A percentile compares a stretch with the other conserved stretches of the same genome.
Conservation (phyloP, 2,113 vertebrate genomes). For the Trichomycterus rosablanca region DNA sequence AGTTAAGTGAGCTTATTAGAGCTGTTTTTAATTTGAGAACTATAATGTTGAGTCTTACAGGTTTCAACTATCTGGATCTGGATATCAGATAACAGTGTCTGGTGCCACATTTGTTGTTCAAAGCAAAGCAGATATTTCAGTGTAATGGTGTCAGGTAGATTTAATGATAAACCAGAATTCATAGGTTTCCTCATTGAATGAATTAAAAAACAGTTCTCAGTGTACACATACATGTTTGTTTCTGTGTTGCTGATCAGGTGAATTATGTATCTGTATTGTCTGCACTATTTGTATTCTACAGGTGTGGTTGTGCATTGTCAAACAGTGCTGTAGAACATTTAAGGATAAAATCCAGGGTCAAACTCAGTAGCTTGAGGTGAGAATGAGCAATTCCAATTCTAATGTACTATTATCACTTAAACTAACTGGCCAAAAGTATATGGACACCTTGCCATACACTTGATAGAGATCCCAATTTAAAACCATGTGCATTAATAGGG, state of each 20-base stretch:
- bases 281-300: neutral
- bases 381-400: too few species aligned
- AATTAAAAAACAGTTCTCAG: neutral
- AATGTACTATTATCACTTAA: too few species aligned
- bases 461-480: too few species aligned
- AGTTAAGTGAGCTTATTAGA: too few species aligned
- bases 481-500: too few species aligned
- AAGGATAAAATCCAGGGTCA: too few species aligned
- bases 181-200: neutral
- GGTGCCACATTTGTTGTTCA: constrained; percentile 1
- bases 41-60: constrained; percentile 13
- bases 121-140: too few species aligned
- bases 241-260: neutral
- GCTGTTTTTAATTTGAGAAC: neutral
- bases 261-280: neutral
- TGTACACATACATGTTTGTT: neutral
- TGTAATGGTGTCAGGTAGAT: neutral
- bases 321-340: too few species aligned
- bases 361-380: too few species aligned
- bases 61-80: constrained; percentile 13
- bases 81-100: neutral
- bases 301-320: constrained; percentile 2
- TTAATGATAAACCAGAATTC: neutral
- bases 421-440: too few species aligned
- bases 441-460: too few species aligned